phyloP scores from a whole-genome alignment of 2,888 invertebrate genomes.

The Psylliodes chrysocephalus region DNA sequence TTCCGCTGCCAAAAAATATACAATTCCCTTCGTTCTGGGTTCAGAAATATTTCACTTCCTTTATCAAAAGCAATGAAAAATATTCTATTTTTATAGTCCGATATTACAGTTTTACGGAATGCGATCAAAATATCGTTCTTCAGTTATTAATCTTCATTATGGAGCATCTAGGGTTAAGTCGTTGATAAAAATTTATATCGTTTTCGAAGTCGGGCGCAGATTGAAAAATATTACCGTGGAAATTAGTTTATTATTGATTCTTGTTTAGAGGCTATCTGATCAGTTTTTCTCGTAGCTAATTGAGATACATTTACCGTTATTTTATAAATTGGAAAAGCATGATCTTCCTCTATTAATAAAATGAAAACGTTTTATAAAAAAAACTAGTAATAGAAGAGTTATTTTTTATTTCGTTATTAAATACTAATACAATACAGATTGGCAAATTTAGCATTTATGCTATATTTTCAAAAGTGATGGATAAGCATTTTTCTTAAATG shows the following conservation, averaged over 20 bases:
- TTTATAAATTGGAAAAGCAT: no score
- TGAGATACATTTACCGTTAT: no score
- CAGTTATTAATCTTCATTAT: conserved; percentile 32
- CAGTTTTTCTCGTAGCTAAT: no score
- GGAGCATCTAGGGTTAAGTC: conserved; percentile 7
- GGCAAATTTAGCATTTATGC: no score
- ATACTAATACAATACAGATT: no score
- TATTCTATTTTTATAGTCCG: neutral
- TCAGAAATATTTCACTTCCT: neutral
- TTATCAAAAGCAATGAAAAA: neutral
- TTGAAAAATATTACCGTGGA: conserved; percentile 24
- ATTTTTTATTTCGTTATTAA: no score
- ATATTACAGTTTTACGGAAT: neutral
- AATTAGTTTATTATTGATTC: conserved; percentile 14
- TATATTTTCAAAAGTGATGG: no score
- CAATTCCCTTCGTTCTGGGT: neutral
- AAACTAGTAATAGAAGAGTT: no score
- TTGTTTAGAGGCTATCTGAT: no score
- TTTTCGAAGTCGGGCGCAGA: conserved; percentile 3
- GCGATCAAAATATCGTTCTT: conserved; percentile 15
- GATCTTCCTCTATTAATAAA: no score
- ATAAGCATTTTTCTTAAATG: no score
- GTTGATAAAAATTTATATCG: conserved; percentile 31
- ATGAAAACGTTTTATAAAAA: no score
- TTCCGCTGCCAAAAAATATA: neutral